Percentiles rank a stretch among this genome's conserved stretches.
Conservation (phyloP, 2,113 vertebrate species). For the Sus scrofa region T2T-Sscrofa CM000820.6:54008001-54008500, state of each 20-base stretch:
- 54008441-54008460: conserved; percentile 90
- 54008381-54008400: neutral
- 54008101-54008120: neutral
- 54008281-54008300: neutral
- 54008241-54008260: neutral
- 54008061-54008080: neutral
- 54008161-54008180: neutral
- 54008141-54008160: neutral
- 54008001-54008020: neutral
- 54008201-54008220: neutral
- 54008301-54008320: neutral
- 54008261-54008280: neutral
- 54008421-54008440: conserved; percentile 92
- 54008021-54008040: conserved; percentile 1
- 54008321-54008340: neutral
- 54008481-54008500: conserved; percentile 88
- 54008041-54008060: neutral
- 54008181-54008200: neutral
- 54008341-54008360: neutral
- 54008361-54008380: no score
- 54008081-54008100: neutral
- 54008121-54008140: neutral
- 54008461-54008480: conserved; percentile 91
- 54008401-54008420: conserved; percentile 92
- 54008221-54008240: no score